Evolutionary conservation across 2,113 vertebrate genomes (phyloP).

Genomic region (Halcyon senegalensis): DNA sequence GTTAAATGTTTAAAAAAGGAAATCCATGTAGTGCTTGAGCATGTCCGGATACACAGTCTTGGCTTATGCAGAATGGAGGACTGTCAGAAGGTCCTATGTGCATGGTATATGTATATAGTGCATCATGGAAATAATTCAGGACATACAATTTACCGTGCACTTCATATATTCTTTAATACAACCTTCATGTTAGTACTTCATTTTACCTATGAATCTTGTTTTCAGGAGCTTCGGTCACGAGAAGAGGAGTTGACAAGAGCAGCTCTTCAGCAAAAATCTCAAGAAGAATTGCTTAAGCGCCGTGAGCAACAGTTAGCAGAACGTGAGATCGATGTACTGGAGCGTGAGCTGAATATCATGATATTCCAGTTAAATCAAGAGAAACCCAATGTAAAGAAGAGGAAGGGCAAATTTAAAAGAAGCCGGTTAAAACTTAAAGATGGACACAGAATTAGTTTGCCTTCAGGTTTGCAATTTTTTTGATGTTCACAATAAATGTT

Average conservation of each 20-base stretch:
- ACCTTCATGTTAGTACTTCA: neutral
- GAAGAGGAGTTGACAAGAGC: constrained; percentile 94
- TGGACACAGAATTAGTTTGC: constrained; percentile 94
- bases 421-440: constrained; percentile 92
- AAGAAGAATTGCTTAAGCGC: constrained; percentile 89
- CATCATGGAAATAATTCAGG: neutral
- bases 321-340: constrained; percentile 92
- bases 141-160: neutral
- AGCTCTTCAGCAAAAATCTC: constrained; percentile 93
- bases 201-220: neutral
- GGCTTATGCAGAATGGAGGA: neutral
- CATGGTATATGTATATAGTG: neutral
- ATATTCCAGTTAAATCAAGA: constrained; percentile 96
- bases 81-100: neutral
- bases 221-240: constrained; percentile 90
- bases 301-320: constrained; percentile 93
- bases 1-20: neutral
- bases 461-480: constrained; percentile 82
- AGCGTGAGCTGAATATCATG: constrained; percentile 94
- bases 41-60: neutral
- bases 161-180: neutral
- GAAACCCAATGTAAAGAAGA: constrained; percentile 92
- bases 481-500: neutral
- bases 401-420: constrained; percentile 93
- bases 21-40: neutral